These are phyloP conservation scores for Amyelois transitella DNA, from an alignment of 1,140 invertebrate genomes.

Conservation along the genomic window DNA sequence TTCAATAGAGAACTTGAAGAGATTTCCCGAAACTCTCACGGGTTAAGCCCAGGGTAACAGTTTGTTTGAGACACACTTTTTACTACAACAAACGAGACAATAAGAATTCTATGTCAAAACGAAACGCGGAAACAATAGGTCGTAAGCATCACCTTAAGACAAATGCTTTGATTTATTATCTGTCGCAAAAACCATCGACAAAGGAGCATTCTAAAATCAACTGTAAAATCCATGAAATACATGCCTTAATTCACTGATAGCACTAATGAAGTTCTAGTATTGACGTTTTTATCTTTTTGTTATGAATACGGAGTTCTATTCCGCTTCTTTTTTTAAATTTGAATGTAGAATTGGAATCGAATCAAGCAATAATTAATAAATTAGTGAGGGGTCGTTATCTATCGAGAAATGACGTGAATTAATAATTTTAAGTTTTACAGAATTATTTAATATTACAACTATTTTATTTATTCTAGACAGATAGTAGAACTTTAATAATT, in stretches of 20 bases:
- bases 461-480: too few species aligned
- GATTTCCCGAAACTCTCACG: too few species aligned
- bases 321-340: slow-evolving; percentile 40
- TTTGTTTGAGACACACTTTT: background rate
- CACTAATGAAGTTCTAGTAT: slow-evolving; percentile 18
- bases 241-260: slow-evolving; percentile 6
- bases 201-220: background rate
- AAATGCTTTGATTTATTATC: slow-evolving; percentile 52
- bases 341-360: slow-evolving; percentile 58
- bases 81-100: background rate
- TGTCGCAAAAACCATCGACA: slow-evolving; percentile 25
- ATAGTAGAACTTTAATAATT: too few species aligned
- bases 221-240: slow-evolving; percentile 12
- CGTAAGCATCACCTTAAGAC: slow-evolving; percentile 47
- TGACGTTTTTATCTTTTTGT: slow-evolving; percentile 30
- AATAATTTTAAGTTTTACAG: too few species aligned
- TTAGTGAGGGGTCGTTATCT: slow-evolving; percentile 13
- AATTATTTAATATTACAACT: too few species aligned
- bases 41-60: background rate
- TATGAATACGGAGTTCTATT: slow-evolving; percentile 28
- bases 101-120: background rate
- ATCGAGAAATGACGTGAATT: too few species aligned
- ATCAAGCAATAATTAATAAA: slow-evolving; percentile 21
- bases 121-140: slow-evolving; percentile 35
- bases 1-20: too few species aligned